Evolutionary conservation across 2,113 vertebrate species (phyloP), one percentile per base, ranked within the genome.

Genomic region (Vulpes vulpes): DNA sequence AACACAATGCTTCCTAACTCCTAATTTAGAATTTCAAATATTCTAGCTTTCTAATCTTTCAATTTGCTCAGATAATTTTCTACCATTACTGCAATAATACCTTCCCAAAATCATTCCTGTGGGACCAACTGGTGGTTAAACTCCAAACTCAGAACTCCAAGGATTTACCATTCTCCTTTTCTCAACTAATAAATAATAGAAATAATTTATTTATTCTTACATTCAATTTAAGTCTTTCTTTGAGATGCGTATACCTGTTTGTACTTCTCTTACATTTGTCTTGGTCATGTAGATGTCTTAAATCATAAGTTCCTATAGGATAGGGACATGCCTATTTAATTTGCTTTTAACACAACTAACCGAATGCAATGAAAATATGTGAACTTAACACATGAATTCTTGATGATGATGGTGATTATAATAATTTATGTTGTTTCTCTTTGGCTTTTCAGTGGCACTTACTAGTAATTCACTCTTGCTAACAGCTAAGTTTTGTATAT

Each of bases 381-480:
- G 88, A 89, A 85, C 17, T 55, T 96, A 95, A 91, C 76, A 95
- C 49, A 89, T 65, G 35, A 76, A 73, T 96, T 96, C 78, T 82
- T 92, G 67, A 89, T 86, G 80, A 55, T 96, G 90, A 71, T 62
- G 55, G 57, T 94, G 32, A 92, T 88, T 83, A 91, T 65, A 80
- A 95, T 95, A 94, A 94, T 94, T 96, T 91, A 90, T 91, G 76
- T 96, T 93, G 67, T 87, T 95, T 97, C 12, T 94, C n/a, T 91
- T 95, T 78, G 89, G n/a, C 32, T 91, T 94, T 25, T 92, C 60
- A 23, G 51, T 91, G 81, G 64, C 49, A 64, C 62, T 94, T 92
- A 95, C 62, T 67, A 80, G 55, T 88, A 89, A 96, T 94, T 97
- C 71, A 67, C 8, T 85, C 35, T 97, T 93, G 62, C 53, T 94